These are phyloP conservation scores for Illadopsis cleaveri DNA, from an alignment of 2,113 vertebrate species.

Conservation along the genomic window DNA sequence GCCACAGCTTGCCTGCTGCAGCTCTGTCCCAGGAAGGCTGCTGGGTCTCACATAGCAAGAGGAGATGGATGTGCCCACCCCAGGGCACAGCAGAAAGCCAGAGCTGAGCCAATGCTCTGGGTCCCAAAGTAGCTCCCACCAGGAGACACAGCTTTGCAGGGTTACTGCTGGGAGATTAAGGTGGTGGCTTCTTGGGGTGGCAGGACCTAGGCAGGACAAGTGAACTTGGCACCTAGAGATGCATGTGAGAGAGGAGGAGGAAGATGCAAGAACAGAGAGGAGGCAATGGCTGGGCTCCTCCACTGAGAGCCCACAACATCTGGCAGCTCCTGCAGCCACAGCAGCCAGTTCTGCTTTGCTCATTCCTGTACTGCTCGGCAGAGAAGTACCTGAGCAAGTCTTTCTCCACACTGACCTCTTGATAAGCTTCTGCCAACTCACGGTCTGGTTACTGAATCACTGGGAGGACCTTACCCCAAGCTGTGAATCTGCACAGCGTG, in stretches of 20 bases:
- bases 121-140: neutral
- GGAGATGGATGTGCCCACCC: neutral
- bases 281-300: neutral
- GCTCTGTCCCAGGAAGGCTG: neutral
- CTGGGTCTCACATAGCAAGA: neutral
- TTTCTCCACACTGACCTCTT: neutral
- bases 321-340: neutral
- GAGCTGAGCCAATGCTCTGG: neutral
- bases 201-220: neutral
- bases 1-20: neutral
- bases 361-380: neutral
- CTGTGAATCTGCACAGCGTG: neutral
- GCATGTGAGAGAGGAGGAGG: neutral
- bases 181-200: rapidly evolving
- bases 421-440: constrained; percentile 43
- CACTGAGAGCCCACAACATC: rapidly evolving
- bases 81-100: neutral
- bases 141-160: neutral
- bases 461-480: constrained; percentile 2
- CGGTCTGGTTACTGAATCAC: neutral
- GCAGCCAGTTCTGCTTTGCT: neutral
- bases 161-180: neutral
- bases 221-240: neutral
- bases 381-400: neutral
- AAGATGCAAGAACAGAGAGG: neutral